These are phyloP conservation scores for Serripes groenlandicus DNA, from an alignment of 2,888 invertebrate species.

Conservation along the genomic window DNA sequence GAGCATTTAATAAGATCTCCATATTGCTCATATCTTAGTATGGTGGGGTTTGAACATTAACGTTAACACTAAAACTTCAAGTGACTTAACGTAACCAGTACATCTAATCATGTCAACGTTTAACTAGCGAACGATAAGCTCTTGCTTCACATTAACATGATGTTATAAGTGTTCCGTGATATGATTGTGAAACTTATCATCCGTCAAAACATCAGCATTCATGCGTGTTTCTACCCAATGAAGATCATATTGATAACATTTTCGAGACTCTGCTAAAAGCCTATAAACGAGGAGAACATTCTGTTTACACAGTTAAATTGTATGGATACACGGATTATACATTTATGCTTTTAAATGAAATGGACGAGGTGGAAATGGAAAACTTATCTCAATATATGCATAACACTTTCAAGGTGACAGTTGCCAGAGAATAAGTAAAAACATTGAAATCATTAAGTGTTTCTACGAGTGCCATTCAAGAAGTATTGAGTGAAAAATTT, in stretches of 20 bases:
- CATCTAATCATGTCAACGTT: no score
- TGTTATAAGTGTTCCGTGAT: neutral
- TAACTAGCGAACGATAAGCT: no score
- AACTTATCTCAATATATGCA: neutral
- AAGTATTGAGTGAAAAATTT: neutral
- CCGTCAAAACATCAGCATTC: conserved; percentile 3
- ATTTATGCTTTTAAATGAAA: neutral
- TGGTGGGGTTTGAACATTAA: neutral
- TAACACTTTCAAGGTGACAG: neutral
- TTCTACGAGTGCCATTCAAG: neutral
- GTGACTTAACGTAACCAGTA: no score
- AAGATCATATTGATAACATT: neutral
- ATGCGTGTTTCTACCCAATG: neutral
- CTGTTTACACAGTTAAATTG: neutral
- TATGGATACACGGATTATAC: neutral
- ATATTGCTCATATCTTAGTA: neutral
- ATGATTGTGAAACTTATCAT: neutral
- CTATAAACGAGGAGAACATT: neutral
- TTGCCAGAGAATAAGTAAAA: neutral
- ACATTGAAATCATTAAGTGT: neutral
- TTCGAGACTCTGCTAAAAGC: neutral
- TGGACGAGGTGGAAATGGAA: neutral
- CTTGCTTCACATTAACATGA: neutral
- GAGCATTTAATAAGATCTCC: neutral
- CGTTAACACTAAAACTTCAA: no score